Conservation (phyloP, 2,888 invertebrate species). For the Drosophila incognita region DNA sequence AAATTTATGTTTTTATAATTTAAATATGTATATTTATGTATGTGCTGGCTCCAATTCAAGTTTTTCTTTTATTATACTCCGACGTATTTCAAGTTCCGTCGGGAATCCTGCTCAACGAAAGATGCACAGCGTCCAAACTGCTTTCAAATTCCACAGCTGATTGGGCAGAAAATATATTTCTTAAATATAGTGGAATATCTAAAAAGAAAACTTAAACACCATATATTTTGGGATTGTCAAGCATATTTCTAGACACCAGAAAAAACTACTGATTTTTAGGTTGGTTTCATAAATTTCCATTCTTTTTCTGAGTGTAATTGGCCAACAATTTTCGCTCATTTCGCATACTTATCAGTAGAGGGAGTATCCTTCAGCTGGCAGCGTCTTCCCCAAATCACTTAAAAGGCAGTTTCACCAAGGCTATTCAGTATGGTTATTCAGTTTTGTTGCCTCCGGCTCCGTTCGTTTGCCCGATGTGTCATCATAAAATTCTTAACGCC, state of each 20-base stretch:
- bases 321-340: conserved; percentile 16
- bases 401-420: background rate
- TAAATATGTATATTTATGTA: background rate
- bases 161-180: background rate
- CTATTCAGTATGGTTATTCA: background rate
- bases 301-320: conserved; percentile 18
- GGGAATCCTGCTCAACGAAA: background rate
- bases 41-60: background rate
- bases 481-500: conserved; percentile 26
- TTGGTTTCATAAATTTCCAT: background rate
- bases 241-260: background rate
- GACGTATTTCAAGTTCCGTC: background rate
- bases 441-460: conserved; percentile 7
- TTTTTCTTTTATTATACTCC: background rate
- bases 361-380: conserved; percentile 1
- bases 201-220: too few species aligned
- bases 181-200: background rate
- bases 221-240: background rate
- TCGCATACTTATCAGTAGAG: conserved; percentile 7
- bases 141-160: background rate
- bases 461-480: conserved; percentile 16
- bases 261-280: background rate
- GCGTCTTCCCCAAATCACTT: background rate
- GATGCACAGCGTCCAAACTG: background rate
- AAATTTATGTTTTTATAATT: background rate